phyloP scores from a whole-genome alignment of 2,888 invertebrate species.

The Agrilus mali region DNA sequence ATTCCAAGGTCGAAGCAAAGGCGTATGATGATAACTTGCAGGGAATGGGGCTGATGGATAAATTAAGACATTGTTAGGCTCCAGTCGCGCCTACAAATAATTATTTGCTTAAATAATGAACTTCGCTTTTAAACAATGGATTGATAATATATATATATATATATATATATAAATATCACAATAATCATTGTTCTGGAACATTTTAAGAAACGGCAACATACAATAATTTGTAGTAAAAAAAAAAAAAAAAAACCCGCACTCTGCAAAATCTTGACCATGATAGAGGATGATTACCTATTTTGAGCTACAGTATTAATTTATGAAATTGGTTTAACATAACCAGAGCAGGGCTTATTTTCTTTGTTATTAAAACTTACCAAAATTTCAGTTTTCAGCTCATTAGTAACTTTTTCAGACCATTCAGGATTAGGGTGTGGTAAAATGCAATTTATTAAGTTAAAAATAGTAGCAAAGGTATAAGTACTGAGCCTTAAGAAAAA shows the following conservation, averaged over 20 bases:
- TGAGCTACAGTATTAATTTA: too few species aligned
- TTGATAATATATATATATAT: too few species aligned
- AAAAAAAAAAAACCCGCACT: too few species aligned
- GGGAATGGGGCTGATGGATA: conserved; percentile 70
- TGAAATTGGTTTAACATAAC: too few species aligned
- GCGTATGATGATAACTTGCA: conserved; percentile 72
- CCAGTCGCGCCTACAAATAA: conserved; percentile 49
- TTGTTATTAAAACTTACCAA: conserved; percentile 34
- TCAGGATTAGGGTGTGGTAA: conserved; percentile 49
- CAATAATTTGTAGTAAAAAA: too few species aligned
- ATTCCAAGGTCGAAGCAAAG: conserved; percentile 66
- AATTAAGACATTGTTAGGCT: conserved; percentile 67
- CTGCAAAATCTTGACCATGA: too few species aligned
- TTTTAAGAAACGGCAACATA: too few species aligned
- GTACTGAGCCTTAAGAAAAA: conserved; percentile 49
- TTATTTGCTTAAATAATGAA: conserved; percentile 1
- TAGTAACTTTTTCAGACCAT: conserved; percentile 51
- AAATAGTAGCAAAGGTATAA: conserved; percentile 53
- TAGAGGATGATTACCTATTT: too few species aligned
- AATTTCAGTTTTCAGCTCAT: conserved; percentile 45
- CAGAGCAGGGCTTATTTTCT: too few species aligned
- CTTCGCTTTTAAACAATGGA: too few species aligned
- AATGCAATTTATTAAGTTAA: conserved; percentile 52
- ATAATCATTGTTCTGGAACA: too few species aligned
- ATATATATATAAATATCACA: too few species aligned